These are phyloP conservation scores for Gambusia yucatana DNA, from an alignment of 2,797 vertebrate species.

Conservation along the genomic window DNA sequence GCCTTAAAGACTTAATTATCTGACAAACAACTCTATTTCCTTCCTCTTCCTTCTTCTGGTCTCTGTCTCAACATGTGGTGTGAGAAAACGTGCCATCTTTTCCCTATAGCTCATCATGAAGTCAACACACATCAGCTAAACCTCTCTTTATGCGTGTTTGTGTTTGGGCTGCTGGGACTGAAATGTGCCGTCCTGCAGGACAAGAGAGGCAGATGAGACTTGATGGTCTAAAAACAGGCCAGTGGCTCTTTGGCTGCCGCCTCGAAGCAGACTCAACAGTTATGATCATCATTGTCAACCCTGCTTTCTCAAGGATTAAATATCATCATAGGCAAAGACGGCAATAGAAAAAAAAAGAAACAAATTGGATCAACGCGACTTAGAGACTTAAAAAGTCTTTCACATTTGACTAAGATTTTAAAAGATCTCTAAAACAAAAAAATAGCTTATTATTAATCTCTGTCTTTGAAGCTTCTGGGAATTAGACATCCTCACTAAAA, in stretches of 20 bases:
- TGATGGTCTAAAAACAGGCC: constrained; percentile 47
- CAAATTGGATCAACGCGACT: not conserved
- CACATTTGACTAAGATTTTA: not conserved
- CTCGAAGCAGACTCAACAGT: constrained; percentile 43
- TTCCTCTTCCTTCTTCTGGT: constrained; percentile 47
- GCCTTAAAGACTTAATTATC: constrained; percentile 69
- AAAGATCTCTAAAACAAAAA: not conserved
- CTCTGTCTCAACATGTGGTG: constrained; percentile 15
- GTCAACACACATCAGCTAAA: constrained; percentile 67
- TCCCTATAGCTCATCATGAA: constrained; percentile 46
- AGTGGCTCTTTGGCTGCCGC: constrained; percentile 13
- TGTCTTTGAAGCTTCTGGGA: not conserved
- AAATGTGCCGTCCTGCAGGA: constrained; percentile 46
- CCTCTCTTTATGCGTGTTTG: constrained; percentile 19
- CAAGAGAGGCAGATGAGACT: constrained; percentile 36
- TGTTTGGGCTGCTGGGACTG: constrained; percentile 48
- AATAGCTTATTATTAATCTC: not conserved
- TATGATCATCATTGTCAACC: constrained; percentile 26
- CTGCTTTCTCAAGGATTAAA: constrained; percentile 20
- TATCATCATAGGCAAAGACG: not conserved
- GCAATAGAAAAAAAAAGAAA: constrained; percentile 6
- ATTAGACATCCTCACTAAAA: not conserved
- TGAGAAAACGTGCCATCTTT: constrained; percentile 55
- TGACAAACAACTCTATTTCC: constrained; percentile 53
- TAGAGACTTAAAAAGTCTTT: not conserved